A percentile compares a stretch with the other conserved stretches of the same genome.
phyloP scores from a whole-genome alignment of 2,797 vertebrate species.

The Moxostoma hubbsi region DNA sequence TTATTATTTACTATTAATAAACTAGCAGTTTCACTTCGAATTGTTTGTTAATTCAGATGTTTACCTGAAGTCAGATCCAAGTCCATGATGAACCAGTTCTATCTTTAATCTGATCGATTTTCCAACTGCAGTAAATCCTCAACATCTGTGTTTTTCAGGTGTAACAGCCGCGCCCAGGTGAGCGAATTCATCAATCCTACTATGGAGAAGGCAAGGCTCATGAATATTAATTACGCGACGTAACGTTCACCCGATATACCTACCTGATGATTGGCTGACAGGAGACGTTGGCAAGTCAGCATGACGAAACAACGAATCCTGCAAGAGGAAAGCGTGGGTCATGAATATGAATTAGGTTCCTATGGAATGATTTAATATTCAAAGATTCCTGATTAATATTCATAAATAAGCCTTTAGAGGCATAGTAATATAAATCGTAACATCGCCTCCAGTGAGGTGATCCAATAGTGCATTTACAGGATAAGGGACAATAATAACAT shows the following conservation, averaged over 20 bases:
- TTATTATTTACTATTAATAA: too few species aligned
- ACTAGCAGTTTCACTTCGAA: too few species aligned
- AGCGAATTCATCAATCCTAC: neutral
- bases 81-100: conserved; percentile 27
- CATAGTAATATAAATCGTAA: too few species aligned
- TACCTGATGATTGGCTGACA: neutral
- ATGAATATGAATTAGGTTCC: conserved; percentile 12
- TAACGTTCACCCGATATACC: neutral
- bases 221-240: neutral
- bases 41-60: neutral
- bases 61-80: conserved; percentile 47
- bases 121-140: neutral
- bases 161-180: neutral
- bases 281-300: neutral
- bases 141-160: neutral
- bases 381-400: too few species aligned
- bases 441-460: too few species aligned
- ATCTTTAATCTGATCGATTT: neutral
- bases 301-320: too few species aligned
- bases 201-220: neutral
- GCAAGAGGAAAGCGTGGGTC: neutral
- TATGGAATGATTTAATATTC: too few species aligned
- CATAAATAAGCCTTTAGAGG: too few species aligned
- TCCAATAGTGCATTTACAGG: too few species aligned
- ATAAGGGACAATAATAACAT: too few species aligned